These are phyloP conservation scores for Pseudochromis fuscus DNA, from an alignment of 2,797 vertebrate species.

Conservation along the genomic window DNA sequence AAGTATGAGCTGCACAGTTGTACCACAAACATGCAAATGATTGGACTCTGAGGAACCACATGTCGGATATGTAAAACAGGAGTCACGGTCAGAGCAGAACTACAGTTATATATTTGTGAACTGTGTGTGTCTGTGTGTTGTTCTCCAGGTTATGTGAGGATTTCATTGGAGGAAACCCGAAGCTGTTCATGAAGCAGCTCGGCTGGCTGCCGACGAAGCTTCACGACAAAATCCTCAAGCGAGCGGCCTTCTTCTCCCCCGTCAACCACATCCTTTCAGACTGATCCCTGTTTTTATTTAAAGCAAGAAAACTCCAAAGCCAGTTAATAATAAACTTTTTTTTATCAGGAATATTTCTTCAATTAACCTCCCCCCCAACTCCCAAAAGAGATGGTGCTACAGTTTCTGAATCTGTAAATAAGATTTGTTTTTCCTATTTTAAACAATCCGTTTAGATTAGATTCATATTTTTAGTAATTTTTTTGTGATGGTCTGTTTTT, in stretches of 20 bases:
- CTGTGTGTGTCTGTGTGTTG: background rate
- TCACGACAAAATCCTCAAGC: constrained; percentile 85
- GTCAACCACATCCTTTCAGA: constrained; percentile 52
- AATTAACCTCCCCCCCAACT: no score
- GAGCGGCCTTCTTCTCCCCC: constrained; percentile 86
- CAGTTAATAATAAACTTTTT: background rate
- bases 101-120: background rate
- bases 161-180: constrained; percentile 87
- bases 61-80: no score
- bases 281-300: constrained; percentile 20
- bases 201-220: constrained; percentile 88
- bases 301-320: constrained; percentile 4
- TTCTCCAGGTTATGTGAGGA: constrained; percentile 89
- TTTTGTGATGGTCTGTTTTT: constrained; percentile 49
- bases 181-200: constrained; percentile 82
- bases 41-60: no score
- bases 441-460: constrained; percentile 14
- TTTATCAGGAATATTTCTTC: no score
- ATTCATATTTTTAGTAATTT: constrained; percentile 32
- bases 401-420: constrained; percentile 53
- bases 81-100: background rate
- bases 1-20: no score
- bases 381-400: constrained; percentile 39
- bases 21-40: no score
- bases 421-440: constrained; percentile 53